A percentile compares a stretch with the other conserved stretches of the same genome.
phyloP scores from a whole-genome alignment of 2,113 vertebrate species.

The Nestor notabilis region DNA sequence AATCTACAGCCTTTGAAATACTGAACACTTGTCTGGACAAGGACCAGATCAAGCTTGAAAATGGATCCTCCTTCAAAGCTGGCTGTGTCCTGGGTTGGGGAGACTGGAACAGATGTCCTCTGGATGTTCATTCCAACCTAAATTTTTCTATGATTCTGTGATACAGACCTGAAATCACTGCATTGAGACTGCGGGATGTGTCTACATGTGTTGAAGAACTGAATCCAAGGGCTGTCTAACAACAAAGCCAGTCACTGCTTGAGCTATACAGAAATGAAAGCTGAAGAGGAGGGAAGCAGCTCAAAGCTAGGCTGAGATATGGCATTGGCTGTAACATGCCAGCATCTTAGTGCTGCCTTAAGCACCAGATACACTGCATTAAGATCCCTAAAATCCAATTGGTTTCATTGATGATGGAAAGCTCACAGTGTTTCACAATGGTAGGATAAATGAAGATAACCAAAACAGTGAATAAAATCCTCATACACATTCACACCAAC shows the following conservation, averaged over 20 bases:
- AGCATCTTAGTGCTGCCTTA: background rate
- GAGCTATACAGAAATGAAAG: background rate
- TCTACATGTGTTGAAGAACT: rapidly evolving
- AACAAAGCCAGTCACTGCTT: background rate
- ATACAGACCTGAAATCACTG: background rate
- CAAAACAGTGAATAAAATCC: background rate
- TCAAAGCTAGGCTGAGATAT: background rate
- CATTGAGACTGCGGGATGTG: background rate
- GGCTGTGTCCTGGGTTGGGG: background rate
- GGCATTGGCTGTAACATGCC: rapidly evolving
- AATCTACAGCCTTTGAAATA: background rate
- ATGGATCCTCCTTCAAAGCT: background rate
- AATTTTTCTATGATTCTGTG: background rate
- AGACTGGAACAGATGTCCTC: background rate
- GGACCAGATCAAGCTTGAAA: background rate
- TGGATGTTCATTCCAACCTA: background rate
- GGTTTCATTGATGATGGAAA: background rate
- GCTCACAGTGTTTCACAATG: background rate
- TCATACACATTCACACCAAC: background rate
- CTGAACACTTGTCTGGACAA: background rate
- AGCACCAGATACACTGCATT: background rate
- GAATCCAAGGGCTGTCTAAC: rapidly evolving
- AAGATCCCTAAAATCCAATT: background rate
- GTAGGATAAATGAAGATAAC: background rate
- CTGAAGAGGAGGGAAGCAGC: background rate